Evolutionary conservation across 2,888 invertebrate genomes (phyloP).

Genomic region (Pollenia griseotomentosa): DNA sequence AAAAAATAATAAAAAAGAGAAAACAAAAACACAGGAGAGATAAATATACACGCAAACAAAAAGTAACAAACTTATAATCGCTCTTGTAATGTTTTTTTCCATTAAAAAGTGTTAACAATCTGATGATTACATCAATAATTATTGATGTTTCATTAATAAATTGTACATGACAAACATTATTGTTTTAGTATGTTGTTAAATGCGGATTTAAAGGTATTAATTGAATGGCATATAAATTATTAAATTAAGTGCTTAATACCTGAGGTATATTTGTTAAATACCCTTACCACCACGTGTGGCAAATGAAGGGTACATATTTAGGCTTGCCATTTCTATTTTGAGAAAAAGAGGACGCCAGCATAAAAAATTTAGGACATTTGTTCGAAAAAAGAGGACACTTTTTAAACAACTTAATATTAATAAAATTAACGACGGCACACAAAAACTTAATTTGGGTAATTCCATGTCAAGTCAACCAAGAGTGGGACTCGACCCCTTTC

Average conservation of each 20-base stretch:
- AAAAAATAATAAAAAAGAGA: not conserved
- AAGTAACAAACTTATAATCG: constrained; percentile 21
- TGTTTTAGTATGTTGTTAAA: not conserved
- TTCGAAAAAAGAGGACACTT: too few relatives aligned
- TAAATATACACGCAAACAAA: not conserved
- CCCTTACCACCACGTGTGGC: too few relatives aligned
- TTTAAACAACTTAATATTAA: too few relatives aligned
- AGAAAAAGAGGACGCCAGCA: too few relatives aligned
- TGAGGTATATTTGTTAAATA: not conserved
- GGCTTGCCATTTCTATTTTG: too few relatives aligned
- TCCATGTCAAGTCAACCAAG: too few relatives aligned
- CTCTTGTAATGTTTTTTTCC: constrained; percentile 1
- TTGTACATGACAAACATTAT: not conserved
- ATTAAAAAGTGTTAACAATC: constrained; percentile 32
- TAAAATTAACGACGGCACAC: too few relatives aligned
- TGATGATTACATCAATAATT: constrained; percentile 28
- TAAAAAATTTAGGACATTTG: too few relatives aligned
- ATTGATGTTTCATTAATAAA: constrained; percentile 21
- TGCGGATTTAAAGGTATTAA: not conserved
- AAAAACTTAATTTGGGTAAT: too few relatives aligned
- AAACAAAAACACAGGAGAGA: not conserved
- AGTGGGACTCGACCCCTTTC: too few relatives aligned
- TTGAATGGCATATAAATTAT: constrained; percentile 5
- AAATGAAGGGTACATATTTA: too few relatives aligned
- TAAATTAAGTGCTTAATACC: constrained; percentile 17